phyloP scores from a whole-genome alignment of 1,140 invertebrate species.

The Drosophila mauritiana region DNA sequence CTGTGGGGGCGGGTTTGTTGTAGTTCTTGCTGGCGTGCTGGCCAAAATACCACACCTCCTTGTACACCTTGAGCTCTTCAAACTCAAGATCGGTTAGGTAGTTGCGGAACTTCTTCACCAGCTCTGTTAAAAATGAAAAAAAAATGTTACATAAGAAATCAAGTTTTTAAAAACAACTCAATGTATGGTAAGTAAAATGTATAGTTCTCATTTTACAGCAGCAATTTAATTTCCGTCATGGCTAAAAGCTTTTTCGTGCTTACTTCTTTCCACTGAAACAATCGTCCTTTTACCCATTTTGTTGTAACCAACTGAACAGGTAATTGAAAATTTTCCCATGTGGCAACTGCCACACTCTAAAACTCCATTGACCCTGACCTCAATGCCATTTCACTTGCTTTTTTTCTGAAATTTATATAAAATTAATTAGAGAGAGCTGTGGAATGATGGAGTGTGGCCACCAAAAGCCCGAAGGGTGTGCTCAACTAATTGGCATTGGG shows the following conservation, averaged over 20 bases:
- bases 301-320: conserved; percentile 17
- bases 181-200: neutral
- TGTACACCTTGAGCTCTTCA: conserved; percentile 93
- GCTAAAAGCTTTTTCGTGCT: conserved; percentile 7
- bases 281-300: conserved; percentile 16
- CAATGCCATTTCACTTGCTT: conserved; percentile 29
- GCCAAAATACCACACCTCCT: conserved; percentile 95
- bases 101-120: conserved; percentile 91
- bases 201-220: neutral
- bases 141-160: neutral
- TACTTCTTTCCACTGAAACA: neutral
- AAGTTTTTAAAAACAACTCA: neutral
- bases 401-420: conserved; percentile 42
- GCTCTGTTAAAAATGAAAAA: conserved; percentile 85
- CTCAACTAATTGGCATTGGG: conserved; percentile 71
- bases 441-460: conserved; percentile 26
- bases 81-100: conserved; percentile 94
- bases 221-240: conserved; percentile 1
- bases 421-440: conserved; percentile 70
- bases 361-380: conserved; percentile 63
- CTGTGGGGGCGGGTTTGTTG: conserved; percentile 88
- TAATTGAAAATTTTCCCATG: conserved; percentile 57
- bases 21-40: conserved; percentile 93
- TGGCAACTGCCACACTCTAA: conserved; percentile 42
- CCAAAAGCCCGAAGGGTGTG: conserved; percentile 44